Evolutionary conservation across 2,113 vertebrate species (phyloP).

Genomic region (Glaucidium brasilianum): DNA sequence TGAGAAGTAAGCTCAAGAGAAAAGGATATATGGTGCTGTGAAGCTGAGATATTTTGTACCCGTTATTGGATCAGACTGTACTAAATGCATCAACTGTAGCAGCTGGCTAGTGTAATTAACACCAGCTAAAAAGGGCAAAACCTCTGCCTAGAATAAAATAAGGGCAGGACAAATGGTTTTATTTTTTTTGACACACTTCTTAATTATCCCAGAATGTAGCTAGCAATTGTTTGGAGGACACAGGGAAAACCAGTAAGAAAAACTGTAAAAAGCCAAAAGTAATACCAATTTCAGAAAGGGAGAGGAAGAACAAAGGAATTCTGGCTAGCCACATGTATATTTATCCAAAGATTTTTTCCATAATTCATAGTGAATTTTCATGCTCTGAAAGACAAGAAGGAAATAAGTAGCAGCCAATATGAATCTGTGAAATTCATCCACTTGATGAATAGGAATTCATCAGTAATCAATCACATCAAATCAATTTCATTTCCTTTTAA

Average conservation of each 20-base stretch:
- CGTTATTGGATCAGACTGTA: not conserved
- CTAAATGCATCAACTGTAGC: not conserved
- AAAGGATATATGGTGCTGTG: not conserved
- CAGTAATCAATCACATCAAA: not conserved
- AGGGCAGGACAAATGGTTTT: not conserved
- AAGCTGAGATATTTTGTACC: not conserved
- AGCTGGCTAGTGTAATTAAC: not conserved
- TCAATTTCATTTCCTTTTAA: not conserved
- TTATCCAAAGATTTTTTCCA: not conserved
- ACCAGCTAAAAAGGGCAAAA: not conserved
- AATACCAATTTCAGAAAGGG: not conserved
- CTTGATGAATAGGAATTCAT: not conserved
- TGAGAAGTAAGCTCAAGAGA: not conserved
- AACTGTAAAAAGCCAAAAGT: not conserved
- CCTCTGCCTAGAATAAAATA: not conserved
- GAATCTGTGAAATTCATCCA: not conserved
- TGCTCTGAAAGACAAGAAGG: not conserved
- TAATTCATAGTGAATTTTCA: not conserved
- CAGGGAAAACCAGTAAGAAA: not conserved
- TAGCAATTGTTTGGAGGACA: not conserved
- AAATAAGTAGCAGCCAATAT: not conserved
- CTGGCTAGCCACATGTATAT: not conserved
- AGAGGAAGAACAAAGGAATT: not conserved
- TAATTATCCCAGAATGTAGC: not conserved
- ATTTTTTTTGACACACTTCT: not conserved